These are phyloP conservation scores for Ophthalmolycus amberensis DNA, from an alignment of 2,113 vertebrate species.

Conservation along the genomic window DNA sequence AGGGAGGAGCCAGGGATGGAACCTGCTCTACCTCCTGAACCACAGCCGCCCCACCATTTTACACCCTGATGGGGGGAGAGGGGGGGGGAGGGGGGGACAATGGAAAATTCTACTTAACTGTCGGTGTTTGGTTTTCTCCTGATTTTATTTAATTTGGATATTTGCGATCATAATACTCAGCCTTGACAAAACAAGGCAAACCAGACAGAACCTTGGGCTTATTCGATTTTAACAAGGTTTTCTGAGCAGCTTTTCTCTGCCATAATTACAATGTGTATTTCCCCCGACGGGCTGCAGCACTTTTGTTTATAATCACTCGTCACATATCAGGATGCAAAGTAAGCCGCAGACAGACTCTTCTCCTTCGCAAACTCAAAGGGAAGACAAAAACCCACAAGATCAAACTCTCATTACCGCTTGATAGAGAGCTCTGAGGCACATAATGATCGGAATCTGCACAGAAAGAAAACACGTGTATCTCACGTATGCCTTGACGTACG, in stretches of 20 bases:
- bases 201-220: conserved; percentile 68
- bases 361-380: conserved; percentile 4
- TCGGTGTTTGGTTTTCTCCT: background rate
- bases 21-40: background rate
- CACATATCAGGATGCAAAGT: conserved; percentile 59
- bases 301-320: conserved; percentile 70
- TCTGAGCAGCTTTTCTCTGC: conserved; percentile 59
- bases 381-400: conserved; percentile 20
- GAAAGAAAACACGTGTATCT: background rate
- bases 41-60: background rate
- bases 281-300: conserved; percentile 59
- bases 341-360: conserved; percentile 44
- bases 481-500: background rate
- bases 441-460: background rate
- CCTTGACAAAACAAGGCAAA: conserved; percentile 60
- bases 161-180: conserved; percentile 58
- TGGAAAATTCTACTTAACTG: background rate
- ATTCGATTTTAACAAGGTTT: conserved; percentile 78
- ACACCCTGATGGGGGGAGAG: background rate
- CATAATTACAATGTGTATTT: conserved; percentile 77
- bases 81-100: background rate
- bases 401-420: conserved; percentile 32
- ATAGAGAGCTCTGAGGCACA: background rate
- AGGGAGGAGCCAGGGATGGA: background rate
- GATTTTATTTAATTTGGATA: conserved; percentile 60